Conservation (phyloP, 2,113 vertebrate genomes). For the Physeter macrocephalus region DNA sequence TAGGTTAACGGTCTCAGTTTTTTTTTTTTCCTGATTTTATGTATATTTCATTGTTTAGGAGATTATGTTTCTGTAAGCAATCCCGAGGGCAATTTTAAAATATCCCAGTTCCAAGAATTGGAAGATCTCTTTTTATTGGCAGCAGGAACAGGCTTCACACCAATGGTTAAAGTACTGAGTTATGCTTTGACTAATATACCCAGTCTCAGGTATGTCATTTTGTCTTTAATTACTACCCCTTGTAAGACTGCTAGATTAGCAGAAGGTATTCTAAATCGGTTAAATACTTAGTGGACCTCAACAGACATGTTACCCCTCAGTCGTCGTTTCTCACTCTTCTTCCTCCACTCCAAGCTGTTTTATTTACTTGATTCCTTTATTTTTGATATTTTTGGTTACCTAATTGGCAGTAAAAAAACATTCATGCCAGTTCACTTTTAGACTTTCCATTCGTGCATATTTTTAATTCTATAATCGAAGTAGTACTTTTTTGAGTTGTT, state of each 20-base stretch:
- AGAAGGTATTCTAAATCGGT: background rate
- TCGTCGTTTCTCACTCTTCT: background rate
- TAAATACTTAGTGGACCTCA: background rate
- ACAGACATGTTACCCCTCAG: background rate
- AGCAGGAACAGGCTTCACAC: slow-evolving; percentile 96
- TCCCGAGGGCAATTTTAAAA: slow-evolving; percentile 90
- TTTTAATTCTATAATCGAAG: slow-evolving; percentile 20
- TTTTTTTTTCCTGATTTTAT: slow-evolving; percentile 50
- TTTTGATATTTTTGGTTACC: background rate
- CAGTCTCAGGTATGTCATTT: slow-evolving; percentile 83
- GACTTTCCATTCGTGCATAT: background rate
- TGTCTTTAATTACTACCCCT: slow-evolving; percentile 4
- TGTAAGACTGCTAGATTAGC: slow-evolving; percentile 5
- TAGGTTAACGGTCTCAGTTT: background rate
- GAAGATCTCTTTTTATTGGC: slow-evolving; percentile 92
- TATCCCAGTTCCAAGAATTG: slow-evolving; percentile 80
- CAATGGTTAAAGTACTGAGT: slow-evolving; percentile 91
- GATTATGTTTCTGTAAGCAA: slow-evolving; percentile 86
- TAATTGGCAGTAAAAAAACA: background rate
- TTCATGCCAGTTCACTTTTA: background rate
- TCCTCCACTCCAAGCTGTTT: background rate
- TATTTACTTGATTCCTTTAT: slow-evolving; percentile 2
- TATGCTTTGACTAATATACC: slow-evolving; percentile 79
- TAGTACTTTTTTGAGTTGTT: slow-evolving; percentile 15
- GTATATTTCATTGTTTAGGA: slow-evolving; percentile 79